These are phyloP conservation scores for Catharus bicknelli DNA, from an alignment of 2,113 vertebrate species.

Conservation along the genomic window DNA sequence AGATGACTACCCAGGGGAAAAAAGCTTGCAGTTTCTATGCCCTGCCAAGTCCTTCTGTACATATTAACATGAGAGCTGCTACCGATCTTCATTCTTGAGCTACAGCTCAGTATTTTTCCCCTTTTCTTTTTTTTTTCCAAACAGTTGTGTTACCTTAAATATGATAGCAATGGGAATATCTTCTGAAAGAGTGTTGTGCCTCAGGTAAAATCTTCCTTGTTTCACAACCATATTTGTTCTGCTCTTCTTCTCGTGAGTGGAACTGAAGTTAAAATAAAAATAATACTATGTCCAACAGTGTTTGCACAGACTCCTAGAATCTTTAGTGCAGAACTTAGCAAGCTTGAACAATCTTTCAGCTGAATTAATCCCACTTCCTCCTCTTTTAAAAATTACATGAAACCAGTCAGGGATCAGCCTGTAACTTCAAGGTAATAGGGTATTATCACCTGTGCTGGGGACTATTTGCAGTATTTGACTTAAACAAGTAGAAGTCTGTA, in stretches of 20 bases:
- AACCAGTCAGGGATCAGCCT: not conserved
- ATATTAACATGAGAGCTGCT: not conserved
- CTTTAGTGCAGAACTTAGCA: not conserved
- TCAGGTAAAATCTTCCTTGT: conserved; percentile 93
- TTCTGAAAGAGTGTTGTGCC: conserved; percentile 95
- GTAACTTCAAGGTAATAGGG: not conserved
- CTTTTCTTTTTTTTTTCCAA: fast-evolving
- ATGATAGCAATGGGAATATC: conserved; percentile 97
- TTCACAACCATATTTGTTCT: conserved; percentile 96
- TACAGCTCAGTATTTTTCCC: not conserved
- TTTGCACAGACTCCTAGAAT: not conserved
- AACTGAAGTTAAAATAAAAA: conserved; percentile 74
- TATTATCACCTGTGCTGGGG: not conserved
- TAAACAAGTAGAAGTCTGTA: not conserved
- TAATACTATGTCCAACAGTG: not conserved
- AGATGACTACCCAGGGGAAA: not conserved
- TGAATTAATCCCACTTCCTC: not conserved
- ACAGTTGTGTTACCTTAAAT: conserved; percentile 85
- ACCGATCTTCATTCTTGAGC: not conserved
- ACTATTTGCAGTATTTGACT: not conserved
- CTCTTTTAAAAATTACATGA: not conserved
- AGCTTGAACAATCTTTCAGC: not conserved
- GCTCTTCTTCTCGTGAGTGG: conserved; percentile 98
- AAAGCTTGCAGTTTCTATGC: not conserved
- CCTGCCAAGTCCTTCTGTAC: not conserved